Evolutionary conservation across 2,113 vertebrate species (phyloP), one percentile per base, ranked within the genome.

Genomic region (Spilogale gracilis): DNA sequence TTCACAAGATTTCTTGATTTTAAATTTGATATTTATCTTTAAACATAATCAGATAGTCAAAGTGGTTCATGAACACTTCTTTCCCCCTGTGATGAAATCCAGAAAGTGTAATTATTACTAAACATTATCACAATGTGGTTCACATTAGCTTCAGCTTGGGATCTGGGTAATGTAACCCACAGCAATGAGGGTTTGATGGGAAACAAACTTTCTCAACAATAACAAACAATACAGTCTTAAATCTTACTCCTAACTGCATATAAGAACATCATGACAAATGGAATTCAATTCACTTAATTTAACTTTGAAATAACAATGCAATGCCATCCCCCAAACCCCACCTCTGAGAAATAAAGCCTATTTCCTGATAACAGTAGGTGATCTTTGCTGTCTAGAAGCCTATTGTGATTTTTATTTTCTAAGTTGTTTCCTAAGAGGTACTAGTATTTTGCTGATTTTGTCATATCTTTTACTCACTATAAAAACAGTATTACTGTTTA

Each of bases 201-300:
- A 97, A 98, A 95, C 73, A 97, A 97, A 23, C 92, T 98, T 97
- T 98, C 95, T 97, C 92, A 98, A 50, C 38, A 79, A 73, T 6
- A 94, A 58, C 30, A 71, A 86, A 67, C 9, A 17, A 54, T 20
- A 54, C 23, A 27, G 0, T 63, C 85, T 21, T 60, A 79, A 78
- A 83, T 7, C 48, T 92, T 89, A 85, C 16, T 83, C 12, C 89
- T 96, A 81, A 82, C 43, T 83, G 48, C 78, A 89, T 52, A 63
- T 58, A 94, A 78, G 74, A 63, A 94, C 82, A 94, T 83, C n/a
- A 88, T 7, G 89, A 63, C 67, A 96, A 73, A 50, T 23, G 1
- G 25, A 43, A 50, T 11, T 43, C 56, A 93, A 32, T 79, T 71
- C 25, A 67, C 9, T 82, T 60, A 21, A 45, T 30, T 56, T 79